These are phyloP conservation scores for Hypanus sabinus DNA, from an alignment of 2,113 vertebrate genomes.

Conservation along the genomic window DNA sequence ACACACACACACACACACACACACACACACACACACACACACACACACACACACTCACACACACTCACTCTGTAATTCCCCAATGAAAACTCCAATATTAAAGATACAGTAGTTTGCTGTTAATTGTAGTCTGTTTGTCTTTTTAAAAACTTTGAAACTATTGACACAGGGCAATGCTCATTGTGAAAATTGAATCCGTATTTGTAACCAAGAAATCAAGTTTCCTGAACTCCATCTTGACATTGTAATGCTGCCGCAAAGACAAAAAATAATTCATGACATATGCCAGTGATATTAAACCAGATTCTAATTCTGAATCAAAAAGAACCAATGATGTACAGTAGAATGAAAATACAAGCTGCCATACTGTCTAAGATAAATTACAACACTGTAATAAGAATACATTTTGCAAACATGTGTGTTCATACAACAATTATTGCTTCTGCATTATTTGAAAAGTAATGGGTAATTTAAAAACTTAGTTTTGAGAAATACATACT, in stretches of 20 bases:
- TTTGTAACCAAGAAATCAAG: neutral
- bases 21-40: too few relatives aligned
- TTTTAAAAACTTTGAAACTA: neutral
- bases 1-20: too few relatives aligned
- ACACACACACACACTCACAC: too few relatives aligned
- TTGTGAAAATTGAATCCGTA: neutral
- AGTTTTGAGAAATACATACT: too few relatives aligned
- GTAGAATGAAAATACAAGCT: neutral
- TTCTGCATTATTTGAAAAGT: too few relatives aligned
- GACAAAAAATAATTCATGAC: too few relatives aligned
- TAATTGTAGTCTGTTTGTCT: conserved; percentile 3
- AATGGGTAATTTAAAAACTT: too few relatives aligned
- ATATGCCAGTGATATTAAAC: too few relatives aligned
- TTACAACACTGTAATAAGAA: neutral
- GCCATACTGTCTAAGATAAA: neutral
- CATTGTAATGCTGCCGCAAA: neutral
- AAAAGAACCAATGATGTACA: neutral
- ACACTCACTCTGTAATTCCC: too few relatives aligned
- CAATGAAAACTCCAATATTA: too few relatives aligned
- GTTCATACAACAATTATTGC: neutral
- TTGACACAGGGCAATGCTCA: neutral
- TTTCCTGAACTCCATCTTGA: neutral
- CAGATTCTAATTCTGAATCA: neutral
- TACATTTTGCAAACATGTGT: neutral
- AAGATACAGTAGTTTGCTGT: conserved; percentile 20